Base-by-base conservation (phyloP, 2,888 invertebrate species). In the Hartigia nigra region DNA sequence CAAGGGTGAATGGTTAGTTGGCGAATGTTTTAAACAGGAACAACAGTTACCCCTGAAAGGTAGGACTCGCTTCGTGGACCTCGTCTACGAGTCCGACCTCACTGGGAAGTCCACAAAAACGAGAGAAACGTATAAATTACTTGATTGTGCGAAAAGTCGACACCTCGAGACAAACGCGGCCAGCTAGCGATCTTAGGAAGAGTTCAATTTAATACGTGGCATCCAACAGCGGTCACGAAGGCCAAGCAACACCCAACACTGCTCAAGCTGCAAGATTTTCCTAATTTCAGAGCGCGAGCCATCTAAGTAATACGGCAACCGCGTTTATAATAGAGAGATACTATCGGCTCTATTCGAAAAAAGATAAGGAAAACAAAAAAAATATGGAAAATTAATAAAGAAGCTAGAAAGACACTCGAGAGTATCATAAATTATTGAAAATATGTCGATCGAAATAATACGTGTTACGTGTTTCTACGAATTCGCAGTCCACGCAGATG, bases 141-240 rank as follows among this genome's bases (percentile, higher is more conserved):
- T 55, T 9, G 39, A 55, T 5, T 55, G 23, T 23, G 39, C 39
- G 39, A 23, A 4, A 55, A 23, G 39, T 55, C 39, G 39, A 23
- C 23, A 55, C 39, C 39, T 23, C 39, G 23, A 55, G 23, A 55
- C 14, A 23, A 23, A 55, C 39, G 23, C 39, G 39, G 23, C 39
- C 39, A 23, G 23, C 39, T 23, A 55, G 39, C 39, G 39, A 55
- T 14, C 5, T 55, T 23, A 55, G 39, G 23, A 23, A 14, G 39
- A 55, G 12, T 55, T 55, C 39, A 23, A 23, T 55, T 55, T 9
- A 55, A 72, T 32, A 72, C 72, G 72, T 32, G 72, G 34, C 84
- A 85, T 86, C 87, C 87, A 85, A 86, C 83, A 87, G 74, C 86
- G 82, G 81, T 88, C 87, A 87, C 86, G 86, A 88, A 89, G 88